A percentile compares a stretch with the other conserved stretches of the same genome.
Evolutionary conservation across 23 tunicate species (phyloP).

Genomic region (Styela plicata): DNA sequence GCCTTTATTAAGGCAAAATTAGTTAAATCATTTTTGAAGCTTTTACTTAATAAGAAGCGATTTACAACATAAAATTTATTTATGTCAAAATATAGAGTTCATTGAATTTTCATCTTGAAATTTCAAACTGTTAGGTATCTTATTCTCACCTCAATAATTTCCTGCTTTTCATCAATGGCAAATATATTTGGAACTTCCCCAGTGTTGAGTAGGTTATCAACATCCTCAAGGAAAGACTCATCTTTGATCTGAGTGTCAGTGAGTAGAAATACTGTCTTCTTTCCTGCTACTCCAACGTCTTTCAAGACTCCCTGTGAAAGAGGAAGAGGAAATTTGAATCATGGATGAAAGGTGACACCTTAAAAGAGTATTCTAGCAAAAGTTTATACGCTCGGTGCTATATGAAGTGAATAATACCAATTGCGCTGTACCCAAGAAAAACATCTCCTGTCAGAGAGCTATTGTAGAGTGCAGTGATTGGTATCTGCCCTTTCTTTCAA

Average conservation of each 20-base stretch:
- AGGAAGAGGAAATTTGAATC: not conserved
- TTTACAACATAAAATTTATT: not conserved
- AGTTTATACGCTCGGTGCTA: too few species aligned
- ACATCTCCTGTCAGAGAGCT: too few species aligned
- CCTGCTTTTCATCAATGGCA: conserved; percentile 95
- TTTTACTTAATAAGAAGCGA: too few species aligned
- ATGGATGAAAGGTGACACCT: too few species aligned
- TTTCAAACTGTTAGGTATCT: too few species aligned
- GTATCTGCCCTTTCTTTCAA: too few species aligned
- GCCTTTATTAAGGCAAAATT: too few species aligned
- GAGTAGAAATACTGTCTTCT: conserved; percentile 93
- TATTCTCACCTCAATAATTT: conserved; percentile 67
- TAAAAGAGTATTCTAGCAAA: too few species aligned
- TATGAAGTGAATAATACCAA: too few species aligned
- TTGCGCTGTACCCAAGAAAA: too few species aligned
- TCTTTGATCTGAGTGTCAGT: conserved; percentile 99
- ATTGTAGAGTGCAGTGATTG: too few species aligned
- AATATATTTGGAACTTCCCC: conserved; percentile 96
- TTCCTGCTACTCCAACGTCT: conserved; percentile 85
- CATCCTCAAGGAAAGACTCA: conserved; percentile 96
- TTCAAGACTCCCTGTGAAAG: conserved; percentile 53
- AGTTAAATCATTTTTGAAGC: too few species aligned
- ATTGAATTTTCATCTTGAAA: not conserved
- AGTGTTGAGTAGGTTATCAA: conserved; percentile 91
- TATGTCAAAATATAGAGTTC: not conserved